These are phyloP conservation scores for Pherbina coryleti DNA, from an alignment of 2,888 invertebrate genomes.

Conservation along the genomic window DNA sequence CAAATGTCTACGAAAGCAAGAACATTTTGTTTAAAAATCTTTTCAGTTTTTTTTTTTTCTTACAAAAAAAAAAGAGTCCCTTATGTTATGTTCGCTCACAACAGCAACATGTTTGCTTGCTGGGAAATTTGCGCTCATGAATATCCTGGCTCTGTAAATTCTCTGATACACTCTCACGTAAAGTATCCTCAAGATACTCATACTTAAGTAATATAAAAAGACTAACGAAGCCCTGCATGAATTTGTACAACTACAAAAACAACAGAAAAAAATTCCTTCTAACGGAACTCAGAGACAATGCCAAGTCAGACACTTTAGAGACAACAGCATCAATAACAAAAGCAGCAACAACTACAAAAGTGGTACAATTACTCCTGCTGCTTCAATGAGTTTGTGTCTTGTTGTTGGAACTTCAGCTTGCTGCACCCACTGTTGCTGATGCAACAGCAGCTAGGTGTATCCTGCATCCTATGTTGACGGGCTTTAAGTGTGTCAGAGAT, in stretches of 20 bases:
- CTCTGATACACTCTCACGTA: neutral
- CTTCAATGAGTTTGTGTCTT: conserved; percentile 7
- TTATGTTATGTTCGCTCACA: neutral
- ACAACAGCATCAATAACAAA: neutral
- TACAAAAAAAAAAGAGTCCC: no score
- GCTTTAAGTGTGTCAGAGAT: neutral
- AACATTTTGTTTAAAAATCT: no score
- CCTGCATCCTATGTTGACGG: neutral
- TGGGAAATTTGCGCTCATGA: neutral
- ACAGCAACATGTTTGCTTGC: conserved; percentile 8
- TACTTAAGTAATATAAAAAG: neutral
- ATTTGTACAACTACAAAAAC: neutral
- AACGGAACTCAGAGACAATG: neutral
- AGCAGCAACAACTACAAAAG: neutral
- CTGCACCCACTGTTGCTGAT: neutral
- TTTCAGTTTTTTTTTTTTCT: no score
- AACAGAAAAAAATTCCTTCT: neutral
- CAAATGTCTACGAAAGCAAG: no score
- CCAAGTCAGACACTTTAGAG: neutral
- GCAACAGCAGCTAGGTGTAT: neutral
- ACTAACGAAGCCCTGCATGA: neutral
- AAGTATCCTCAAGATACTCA: neutral
- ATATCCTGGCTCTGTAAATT: no score
- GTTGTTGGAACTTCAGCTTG: neutral
- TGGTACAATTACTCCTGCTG: conserved; percentile 3